Evolutionary conservation across 2,113 vertebrate genomes (phyloP).

Genomic region (Procavia capensis): DNA sequence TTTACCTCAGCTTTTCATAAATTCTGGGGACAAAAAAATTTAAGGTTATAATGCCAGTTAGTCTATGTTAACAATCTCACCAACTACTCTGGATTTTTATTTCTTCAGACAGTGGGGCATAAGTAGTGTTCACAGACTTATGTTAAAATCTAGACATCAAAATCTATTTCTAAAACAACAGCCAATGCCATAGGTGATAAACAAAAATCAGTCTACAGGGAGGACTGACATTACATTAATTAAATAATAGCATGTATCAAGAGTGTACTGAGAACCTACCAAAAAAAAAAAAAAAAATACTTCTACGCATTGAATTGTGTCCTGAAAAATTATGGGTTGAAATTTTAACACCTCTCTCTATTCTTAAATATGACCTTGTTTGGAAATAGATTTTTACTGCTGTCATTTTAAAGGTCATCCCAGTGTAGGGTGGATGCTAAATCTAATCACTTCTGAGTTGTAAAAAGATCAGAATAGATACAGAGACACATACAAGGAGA

Average conservation of each 20-base stretch:
- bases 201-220: neutral
- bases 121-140: neutral
- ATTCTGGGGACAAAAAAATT: neutral
- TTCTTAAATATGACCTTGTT: neutral
- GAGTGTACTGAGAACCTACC: neutral
- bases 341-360: neutral
- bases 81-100: neutral
- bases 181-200: neutral
- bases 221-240: slow-evolving; percentile 10
- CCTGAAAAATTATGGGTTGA: neutral
- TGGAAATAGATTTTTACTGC: neutral
- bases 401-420: no score
- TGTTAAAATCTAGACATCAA: neutral
- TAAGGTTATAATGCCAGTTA: neutral
- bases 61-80: neutral
- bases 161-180: slow-evolving; percentile 18
- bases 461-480: no score
- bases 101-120: neutral
- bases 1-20: neutral
- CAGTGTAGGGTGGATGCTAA: neutral
- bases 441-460: neutral
- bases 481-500: no score
- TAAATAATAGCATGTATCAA: neutral
- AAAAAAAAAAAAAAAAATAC: neutral
- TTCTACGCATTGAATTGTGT: neutral